Evolutionary conservation across 2,888 invertebrate genomes (phyloP), one percentile per base, ranked within the genome.

Genomic region (Alcis repandata): DNA sequence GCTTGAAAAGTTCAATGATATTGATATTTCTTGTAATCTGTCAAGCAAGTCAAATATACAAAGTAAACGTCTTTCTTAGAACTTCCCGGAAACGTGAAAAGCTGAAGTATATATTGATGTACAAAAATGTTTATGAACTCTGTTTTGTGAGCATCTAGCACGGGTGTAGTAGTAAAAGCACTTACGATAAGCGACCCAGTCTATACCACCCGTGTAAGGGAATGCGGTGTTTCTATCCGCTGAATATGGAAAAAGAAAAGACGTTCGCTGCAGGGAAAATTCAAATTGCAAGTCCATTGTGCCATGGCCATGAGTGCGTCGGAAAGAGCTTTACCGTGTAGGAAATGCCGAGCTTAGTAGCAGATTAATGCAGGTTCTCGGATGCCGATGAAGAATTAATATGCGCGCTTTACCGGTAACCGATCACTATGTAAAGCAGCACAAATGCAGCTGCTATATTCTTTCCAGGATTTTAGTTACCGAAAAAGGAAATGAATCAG

Each of bases 221-320:
- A 69, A 74, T 73, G 69, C 68, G 68, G 73, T 75, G 74, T 76
- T 78, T 69, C 73, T 70, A 78, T 70, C 74, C 76, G 78, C 75
- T 84, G 82, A 80, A 86, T 84, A 83, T 83, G 82, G 76, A 80
- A 83, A 79, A 79, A 80, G 79, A 84, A 84, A 84, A 81, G 78
- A 74, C 79, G 72, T 74, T 68, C 68, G 58, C 74, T 75, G 72
- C 78, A 79, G 74, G 77, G 80, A 80, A 83, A 85, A 87, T 88
- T 85, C 82, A 84, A 89, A 88, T 87, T 80, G 85, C 81, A 80
- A 80, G 79, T 74, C 78, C 83, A 89, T 89, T 89, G 89, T 89
- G 80, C 79, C 72, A 77, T 73, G 78, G 72, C 76, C 73, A 73
- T 79, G 79, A 77, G 78, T 79, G 78, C 74, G 74, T 62, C 68